Evolutionary conservation across 2,113 vertebrate species (phyloP).

Genomic region (Cryptomyrus ogoouensis): DNA sequence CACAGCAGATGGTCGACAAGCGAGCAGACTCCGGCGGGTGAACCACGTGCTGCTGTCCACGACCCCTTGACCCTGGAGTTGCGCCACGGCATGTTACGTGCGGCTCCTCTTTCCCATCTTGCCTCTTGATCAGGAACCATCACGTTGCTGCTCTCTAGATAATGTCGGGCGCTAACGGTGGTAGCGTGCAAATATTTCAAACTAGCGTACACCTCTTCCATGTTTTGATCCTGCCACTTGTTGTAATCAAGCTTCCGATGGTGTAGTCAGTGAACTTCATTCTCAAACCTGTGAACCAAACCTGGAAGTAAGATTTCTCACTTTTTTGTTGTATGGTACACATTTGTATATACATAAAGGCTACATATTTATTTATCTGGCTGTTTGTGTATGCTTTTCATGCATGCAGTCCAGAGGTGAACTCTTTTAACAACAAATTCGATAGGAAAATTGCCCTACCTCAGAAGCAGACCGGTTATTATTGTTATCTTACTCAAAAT

Average conservation of each 20-base stretch:
- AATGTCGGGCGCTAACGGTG: background rate
- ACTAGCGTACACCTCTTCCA: background rate
- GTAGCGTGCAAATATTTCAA: conserved; percentile 4
- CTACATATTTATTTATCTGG: conserved; percentile 62
- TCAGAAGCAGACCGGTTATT: conserved; percentile 75
- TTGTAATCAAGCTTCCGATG: conserved; percentile 7
- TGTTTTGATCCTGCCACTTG: conserved; percentile 9
- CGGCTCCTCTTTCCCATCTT: background rate
- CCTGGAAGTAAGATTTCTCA: background rate
- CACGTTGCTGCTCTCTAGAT: conserved; percentile 19
- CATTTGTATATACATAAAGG: conserved; percentile 34
- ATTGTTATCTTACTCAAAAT: conserved; percentile 49
- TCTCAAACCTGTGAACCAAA: conserved; percentile 18
- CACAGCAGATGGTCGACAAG: background rate
- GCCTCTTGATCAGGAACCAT: conserved; percentile 19
- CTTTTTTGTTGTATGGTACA: background rate
- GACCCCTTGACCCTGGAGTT: conserved; percentile 6
- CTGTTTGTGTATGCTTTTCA: conserved; percentile 45
- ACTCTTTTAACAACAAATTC: conserved; percentile 51
- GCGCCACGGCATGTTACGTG: background rate
- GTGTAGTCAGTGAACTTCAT: background rate
- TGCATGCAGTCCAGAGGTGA: conserved; percentile 47
- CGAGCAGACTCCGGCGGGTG: background rate
- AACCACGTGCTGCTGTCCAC: conserved; percentile 16
- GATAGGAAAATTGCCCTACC: conserved; percentile 72